Conservation (phyloP, 2,797 vertebrate species). For the Intellagama lesueurii region DNA sequence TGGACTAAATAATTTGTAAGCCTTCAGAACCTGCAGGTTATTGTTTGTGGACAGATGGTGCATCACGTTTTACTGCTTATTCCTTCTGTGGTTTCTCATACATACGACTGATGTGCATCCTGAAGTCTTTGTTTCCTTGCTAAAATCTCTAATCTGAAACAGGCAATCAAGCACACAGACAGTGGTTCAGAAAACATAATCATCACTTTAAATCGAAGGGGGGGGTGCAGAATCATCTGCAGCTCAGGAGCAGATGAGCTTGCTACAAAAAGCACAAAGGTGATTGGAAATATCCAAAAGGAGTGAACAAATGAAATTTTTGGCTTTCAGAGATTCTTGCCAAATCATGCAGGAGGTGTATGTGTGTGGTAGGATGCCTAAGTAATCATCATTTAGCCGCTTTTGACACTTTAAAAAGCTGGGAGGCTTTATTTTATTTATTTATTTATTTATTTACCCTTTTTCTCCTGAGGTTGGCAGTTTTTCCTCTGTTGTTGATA, state of each 20-base stretch:
- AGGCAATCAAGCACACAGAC: slow-evolving; percentile 82
- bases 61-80: slow-evolving; percentile 91
- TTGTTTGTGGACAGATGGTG: slow-evolving; percentile 97
- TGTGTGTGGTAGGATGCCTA: slow-evolving; percentile 60
- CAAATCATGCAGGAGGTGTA: slow-evolving; percentile 54
- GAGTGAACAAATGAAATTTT: slow-evolving; percentile 38
- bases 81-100: slow-evolving; percentile 93
- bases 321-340: background rate
- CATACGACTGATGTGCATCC: slow-evolving; percentile 80
- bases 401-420: slow-evolving; percentile 5
- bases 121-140: slow-evolving; percentile 84
- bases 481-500: slow-evolving; percentile 70
- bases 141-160: slow-evolving; percentile 84
- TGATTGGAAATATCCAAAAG: slow-evolving; percentile 67
- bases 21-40: slow-evolving; percentile 93
- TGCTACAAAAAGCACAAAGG: slow-evolving; percentile 62
- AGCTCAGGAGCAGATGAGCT: slow-evolving; percentile 75
- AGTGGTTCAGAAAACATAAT: slow-evolving; percentile 80
- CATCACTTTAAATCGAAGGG: slow-evolving; percentile 76
- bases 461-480: slow-evolving; percentile 67
- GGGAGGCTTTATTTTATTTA: background rate
- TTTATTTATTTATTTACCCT: slow-evolving; percentile 47
- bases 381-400: slow-evolving; percentile 59
- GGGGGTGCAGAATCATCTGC: slow-evolving; percentile 56
- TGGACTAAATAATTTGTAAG: slow-evolving; percentile 91